phyloP scores from a whole-genome alignment of 2,113 vertebrate species.

The Coracopsis vasa region DNA sequence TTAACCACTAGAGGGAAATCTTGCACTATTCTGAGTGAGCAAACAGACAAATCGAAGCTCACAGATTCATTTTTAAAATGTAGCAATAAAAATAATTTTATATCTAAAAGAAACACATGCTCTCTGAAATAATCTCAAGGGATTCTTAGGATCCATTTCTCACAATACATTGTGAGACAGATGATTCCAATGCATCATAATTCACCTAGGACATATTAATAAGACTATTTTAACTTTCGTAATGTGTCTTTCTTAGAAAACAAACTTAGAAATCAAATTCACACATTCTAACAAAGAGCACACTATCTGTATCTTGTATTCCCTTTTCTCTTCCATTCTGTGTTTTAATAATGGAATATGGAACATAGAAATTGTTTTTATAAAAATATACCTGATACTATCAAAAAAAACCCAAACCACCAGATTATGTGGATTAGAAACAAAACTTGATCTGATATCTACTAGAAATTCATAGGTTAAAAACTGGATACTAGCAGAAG shows the following conservation, averaged over 20 bases:
- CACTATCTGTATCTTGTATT: neutral
- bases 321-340: neutral
- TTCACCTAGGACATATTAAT: neutral
- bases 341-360: neutral
- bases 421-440: neutral
- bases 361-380: neutral
- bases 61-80: accelerated
- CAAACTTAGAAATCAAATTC: neutral
- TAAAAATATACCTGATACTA: neutral
- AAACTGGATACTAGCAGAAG: neutral
- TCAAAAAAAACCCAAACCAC: neutral
- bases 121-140: neutral
- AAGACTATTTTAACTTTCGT: neutral
- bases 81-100: neutral
- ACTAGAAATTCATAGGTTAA: conserved; percentile 15
- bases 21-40: neutral
- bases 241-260: neutral
- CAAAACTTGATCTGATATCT: neutral
- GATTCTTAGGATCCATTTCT: neutral
- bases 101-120: accelerated
- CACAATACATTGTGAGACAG: neutral
- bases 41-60: accelerated
- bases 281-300: neutral
- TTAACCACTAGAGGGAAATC: conserved; percentile 31
- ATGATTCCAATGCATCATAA: neutral